phyloP scores from a whole-genome alignment of 2,797 vertebrate genomes.

The Galaxias olidus region DNA sequence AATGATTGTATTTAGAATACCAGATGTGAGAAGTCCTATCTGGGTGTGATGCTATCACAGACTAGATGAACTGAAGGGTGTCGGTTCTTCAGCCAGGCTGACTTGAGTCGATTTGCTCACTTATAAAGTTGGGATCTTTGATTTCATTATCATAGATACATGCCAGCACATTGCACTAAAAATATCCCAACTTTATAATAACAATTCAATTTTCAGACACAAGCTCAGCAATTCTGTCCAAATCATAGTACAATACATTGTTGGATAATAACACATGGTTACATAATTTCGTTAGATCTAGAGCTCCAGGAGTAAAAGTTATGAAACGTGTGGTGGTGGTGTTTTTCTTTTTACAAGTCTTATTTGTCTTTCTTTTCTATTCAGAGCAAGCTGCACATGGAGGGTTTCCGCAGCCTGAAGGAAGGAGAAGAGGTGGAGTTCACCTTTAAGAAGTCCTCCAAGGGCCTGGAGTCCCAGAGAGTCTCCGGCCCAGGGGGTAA shows the following conservation, averaged over 20 bases:
- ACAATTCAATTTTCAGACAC: too few relatives aligned
- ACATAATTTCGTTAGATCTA: too few relatives aligned
- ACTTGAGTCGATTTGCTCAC: conserved; percentile 17
- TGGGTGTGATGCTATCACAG: conserved; percentile 35
- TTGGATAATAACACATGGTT: too few relatives aligned
- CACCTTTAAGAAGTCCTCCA: conserved; percentile 94
- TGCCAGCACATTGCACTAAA: too few relatives aligned
- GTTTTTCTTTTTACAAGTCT: background rate
- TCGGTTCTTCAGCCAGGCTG: conserved; percentile 29
- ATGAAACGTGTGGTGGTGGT: too few relatives aligned
- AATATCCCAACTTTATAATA: too few relatives aligned
- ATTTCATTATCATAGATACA: too few relatives aligned
- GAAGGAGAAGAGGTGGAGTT: conserved; percentile 94
- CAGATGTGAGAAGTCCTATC: conserved; percentile 39
- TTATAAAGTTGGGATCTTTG: background rate
- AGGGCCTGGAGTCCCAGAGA: conserved; percentile 90
- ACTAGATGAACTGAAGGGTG: conserved; percentile 17
- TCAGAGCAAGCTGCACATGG: conserved; percentile 98
- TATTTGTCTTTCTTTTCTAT: background rate
- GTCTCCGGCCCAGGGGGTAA: conserved; percentile 90
- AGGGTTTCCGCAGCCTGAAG: conserved; percentile 96
- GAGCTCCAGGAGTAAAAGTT: too few relatives aligned
- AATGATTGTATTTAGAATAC: conserved; percentile 42
- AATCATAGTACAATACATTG: too few relatives aligned
- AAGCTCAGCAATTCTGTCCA: too few relatives aligned